These are phyloP conservation scores for Pogonocherus hispidulus DNA, from an alignment of 2,888 invertebrate genomes.

Conservation along the genomic window DNA sequence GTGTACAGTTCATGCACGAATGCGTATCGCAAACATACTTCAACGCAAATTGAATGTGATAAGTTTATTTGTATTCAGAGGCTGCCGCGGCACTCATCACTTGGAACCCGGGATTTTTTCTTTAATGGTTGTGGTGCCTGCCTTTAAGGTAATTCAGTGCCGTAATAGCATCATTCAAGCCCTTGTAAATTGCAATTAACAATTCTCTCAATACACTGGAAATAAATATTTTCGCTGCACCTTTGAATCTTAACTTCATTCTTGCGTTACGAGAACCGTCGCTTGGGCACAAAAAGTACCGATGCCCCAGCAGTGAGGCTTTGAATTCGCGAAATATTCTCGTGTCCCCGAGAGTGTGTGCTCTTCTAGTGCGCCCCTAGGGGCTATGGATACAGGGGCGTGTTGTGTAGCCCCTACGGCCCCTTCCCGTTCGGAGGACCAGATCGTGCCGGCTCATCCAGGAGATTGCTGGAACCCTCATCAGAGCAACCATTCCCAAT, in stretches of 20 bases:
- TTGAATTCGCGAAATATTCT: background rate
- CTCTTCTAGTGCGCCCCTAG: constrained; percentile 53
- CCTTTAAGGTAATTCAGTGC: constrained; percentile 19
- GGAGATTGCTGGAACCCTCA: constrained; percentile 68
- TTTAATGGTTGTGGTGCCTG: constrained; percentile 16
- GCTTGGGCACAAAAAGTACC: too few relatives aligned
- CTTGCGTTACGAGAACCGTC: too few relatives aligned
- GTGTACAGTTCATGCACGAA: constrained; percentile 57
- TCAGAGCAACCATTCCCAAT: constrained; percentile 58
- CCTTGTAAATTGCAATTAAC: background rate
- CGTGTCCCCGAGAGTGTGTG: constrained; percentile 46
- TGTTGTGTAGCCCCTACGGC: constrained; percentile 66
- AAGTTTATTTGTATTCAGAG: constrained; percentile 58
- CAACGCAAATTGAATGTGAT: constrained; percentile 57
- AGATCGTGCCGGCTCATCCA: constrained; percentile 65
- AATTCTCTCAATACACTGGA: too few relatives aligned
- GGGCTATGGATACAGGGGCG: constrained; percentile 68
- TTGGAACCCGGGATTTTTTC: constrained; percentile 23
- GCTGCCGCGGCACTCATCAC: constrained; percentile 41
- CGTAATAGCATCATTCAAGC: constrained; percentile 13
- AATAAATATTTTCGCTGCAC: background rate
- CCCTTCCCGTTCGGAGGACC: constrained; percentile 66
- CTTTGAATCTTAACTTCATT: background rate
- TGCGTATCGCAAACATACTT: constrained; percentile 55
- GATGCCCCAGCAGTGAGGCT: background rate